Conservation (phyloP, 2,113 vertebrate genomes). For the Cyanocitta stelleri region DNA sequence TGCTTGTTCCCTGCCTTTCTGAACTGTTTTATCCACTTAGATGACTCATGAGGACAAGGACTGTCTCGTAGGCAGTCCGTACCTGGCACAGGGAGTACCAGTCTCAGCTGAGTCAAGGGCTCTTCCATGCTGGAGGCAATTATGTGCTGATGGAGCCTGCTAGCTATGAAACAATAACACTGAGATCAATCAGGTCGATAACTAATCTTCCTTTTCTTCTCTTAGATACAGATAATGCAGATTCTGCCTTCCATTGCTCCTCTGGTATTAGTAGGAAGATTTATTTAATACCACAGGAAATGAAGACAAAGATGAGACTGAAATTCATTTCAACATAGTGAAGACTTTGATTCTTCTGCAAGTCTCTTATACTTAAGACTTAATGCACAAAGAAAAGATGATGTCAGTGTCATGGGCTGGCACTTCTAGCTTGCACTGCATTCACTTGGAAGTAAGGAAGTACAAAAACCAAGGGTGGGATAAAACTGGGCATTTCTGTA, state of each 20-base stretch:
- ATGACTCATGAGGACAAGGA: slow-evolving; percentile 17
- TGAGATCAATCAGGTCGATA: not conserved
- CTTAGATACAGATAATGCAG: not conserved
- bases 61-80: not conserved
- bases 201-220: not conserved
- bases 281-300: not conserved
- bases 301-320: not conserved
- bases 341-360: not conserved
- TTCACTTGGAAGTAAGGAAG: not conserved
- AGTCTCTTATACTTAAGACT: not conserved
- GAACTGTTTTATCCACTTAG: not conserved
- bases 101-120: not conserved
- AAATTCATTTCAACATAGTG: not conserved
- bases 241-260: not conserved
- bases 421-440: not conserved
- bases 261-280: not conserved
- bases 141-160: not conserved
- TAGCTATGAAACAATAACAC: not conserved
- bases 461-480: not conserved
- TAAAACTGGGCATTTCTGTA: not conserved
- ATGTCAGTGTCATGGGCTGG: not conserved
- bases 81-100: not conserved
- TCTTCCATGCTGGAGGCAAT: not conserved
- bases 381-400: not conserved
- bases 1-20: not conserved